Conservation (phyloP, 2,888 invertebrate species). For the Tetragnatha montana region DNA sequence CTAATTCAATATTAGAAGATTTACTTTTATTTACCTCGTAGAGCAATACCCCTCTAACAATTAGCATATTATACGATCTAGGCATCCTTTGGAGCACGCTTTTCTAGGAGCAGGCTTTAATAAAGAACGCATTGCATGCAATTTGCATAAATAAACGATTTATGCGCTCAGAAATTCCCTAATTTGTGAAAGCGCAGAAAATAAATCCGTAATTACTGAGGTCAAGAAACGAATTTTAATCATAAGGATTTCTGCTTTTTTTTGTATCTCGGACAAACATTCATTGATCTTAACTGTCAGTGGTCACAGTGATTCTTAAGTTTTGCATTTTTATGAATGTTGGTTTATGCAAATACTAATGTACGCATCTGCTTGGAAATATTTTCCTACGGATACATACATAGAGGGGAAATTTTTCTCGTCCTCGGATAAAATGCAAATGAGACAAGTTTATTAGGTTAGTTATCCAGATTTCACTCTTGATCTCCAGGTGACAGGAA, state of each 20-base stretch:
- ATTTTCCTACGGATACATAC: neutral
- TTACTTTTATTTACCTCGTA: neutral
- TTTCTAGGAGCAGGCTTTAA: neutral
- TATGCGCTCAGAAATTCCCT: constrained; percentile 9
- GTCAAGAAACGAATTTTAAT: neutral
- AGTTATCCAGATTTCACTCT: neutral
- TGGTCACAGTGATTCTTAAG: neutral
- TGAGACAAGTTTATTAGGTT: neutral
- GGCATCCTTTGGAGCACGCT: neutral
- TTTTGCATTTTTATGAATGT: neutral
- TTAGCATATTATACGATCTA: neutral
- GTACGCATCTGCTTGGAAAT: neutral
- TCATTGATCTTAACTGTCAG: neutral
- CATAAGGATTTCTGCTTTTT: neutral
- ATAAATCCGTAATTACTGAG: constrained; percentile 20
- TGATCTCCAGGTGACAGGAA: too few relatives aligned
- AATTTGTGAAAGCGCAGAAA: constrained; percentile 16
- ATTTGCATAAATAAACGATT: constrained; percentile 28
- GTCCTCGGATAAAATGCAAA: neutral
- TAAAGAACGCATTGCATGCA: constrained; percentile 5
- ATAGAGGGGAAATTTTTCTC: neutral
- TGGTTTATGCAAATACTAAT: neutral
- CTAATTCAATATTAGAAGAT: neutral
- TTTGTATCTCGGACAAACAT: neutral
- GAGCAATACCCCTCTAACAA: neutral